Conservation (phyloP, 1,140 invertebrate genomes). For the Bombus huntii region DNA sequence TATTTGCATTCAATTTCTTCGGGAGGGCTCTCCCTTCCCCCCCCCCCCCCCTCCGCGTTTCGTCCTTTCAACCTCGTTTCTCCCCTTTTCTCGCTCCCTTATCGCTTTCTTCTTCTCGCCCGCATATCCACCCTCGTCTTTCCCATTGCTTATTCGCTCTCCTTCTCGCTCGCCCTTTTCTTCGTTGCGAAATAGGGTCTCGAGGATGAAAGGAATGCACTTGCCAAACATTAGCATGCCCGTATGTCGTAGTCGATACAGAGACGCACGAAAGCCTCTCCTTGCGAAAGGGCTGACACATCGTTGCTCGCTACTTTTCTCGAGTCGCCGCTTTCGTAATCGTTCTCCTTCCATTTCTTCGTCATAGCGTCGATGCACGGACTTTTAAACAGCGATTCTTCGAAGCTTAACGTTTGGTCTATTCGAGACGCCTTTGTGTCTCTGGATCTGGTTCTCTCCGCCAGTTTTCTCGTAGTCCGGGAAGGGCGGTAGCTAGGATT, state of each 20-base stretch:
- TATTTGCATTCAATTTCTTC: slow-evolving; percentile 76
- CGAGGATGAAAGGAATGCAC: slow-evolving; percentile 56
- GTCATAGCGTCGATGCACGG: too few relatives aligned
- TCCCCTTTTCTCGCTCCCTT: not conserved
- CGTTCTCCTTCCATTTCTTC: not conserved
- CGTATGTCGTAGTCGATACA: slow-evolving; percentile 32
- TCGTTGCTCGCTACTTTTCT: not conserved
- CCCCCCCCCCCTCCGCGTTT: not conserved
- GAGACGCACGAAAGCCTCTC: not conserved
- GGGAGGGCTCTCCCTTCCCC: slow-evolving; percentile 4
- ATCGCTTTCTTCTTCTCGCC: not conserved
- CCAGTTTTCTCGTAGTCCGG: not conserved
- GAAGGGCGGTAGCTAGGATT: not conserved
- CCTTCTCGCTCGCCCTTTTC: slow-evolving; percentile 28
- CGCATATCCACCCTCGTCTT: too few relatives aligned
- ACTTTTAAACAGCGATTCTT: not conserved
- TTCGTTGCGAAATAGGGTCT: slow-evolving; percentile 46
- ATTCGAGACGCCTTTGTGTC: slow-evolving; percentile 14
- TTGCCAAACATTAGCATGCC: slow-evolving; percentile 53
- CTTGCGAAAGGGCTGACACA: not conserved
- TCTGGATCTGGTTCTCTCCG: too few relatives aligned
- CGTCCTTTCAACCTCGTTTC: slow-evolving; percentile 41
- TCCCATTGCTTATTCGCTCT: not conserved
- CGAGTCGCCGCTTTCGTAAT: not conserved
- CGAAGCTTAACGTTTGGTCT: not conserved